Percentiles rank a stretch among this genome's conserved stretches.
Conservation (phyloP, 2,888 invertebrate genomes). For the Strigamia transsilvanica region DNA sequence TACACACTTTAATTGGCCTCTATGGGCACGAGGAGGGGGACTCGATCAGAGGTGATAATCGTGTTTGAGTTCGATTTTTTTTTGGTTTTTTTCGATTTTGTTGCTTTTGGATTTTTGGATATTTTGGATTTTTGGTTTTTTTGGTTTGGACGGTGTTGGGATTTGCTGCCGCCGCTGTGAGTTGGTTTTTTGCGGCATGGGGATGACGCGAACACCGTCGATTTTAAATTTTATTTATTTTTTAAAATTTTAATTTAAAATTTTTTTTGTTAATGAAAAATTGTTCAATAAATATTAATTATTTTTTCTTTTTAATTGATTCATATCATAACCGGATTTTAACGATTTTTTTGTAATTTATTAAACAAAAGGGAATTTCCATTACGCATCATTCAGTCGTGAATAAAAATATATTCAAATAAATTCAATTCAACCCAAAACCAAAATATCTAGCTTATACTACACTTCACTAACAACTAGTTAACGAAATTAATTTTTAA, state of each 20-base stretch:
- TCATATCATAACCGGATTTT: conserved; percentile 4
- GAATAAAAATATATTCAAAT: no score
- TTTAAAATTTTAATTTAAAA: no score
- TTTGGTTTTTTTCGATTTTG: background rate
- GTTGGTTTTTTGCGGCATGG: no score
- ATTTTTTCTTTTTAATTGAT: background rate
- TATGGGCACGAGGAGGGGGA: conserved; percentile 4
- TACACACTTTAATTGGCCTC: conserved; percentile 37
- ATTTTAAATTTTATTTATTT: no score
- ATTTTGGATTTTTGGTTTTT: background rate
- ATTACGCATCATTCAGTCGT: background rate
- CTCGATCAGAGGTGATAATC: conserved; percentile 39
- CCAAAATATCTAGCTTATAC: no score
- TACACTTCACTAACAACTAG: no score
- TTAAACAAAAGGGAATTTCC: conserved; percentile 5
- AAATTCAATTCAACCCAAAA: no score
- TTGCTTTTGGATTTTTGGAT: background rate
- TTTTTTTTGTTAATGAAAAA: no score
- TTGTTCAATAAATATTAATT: background rate
- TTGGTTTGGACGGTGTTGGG: background rate
- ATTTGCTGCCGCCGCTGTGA: background rate
- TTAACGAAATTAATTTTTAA: background rate
- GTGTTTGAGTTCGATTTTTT: background rate
- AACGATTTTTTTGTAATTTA: background rate
- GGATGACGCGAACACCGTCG: no score